A percentile compares a stretch with the other conserved stretches of the same genome.
These are phyloP conservation scores for Daboia siamensis DNA, from an alignment of 2,113 vertebrate genomes.

Conservation along the genomic window DNA sequence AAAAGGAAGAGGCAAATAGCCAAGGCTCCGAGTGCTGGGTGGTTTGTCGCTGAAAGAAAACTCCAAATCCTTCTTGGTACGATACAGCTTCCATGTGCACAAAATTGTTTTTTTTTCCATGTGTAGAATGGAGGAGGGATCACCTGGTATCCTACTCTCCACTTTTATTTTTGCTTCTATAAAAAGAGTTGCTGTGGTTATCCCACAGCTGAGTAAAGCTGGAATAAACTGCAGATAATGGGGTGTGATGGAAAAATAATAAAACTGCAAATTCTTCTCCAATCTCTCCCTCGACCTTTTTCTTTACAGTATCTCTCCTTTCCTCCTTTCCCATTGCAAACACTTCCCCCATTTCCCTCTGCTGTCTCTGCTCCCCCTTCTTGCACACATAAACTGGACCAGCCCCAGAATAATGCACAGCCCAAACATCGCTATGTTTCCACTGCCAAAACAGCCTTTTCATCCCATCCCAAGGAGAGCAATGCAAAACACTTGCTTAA, in stretches of 20 bases:
- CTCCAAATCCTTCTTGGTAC: not conserved
- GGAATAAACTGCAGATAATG: not conserved
- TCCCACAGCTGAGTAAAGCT: not conserved
- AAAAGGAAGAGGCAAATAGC: constrained; percentile 36
- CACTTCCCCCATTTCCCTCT: not conserved
- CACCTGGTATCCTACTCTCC: not conserved
- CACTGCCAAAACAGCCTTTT: not conserved
- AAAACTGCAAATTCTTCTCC: not conserved
- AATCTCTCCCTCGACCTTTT: not conserved
- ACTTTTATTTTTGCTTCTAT: not conserved
- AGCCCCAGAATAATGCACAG: not conserved
- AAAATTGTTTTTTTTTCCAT: not conserved
- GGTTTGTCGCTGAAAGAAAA: constrained; percentile 12
- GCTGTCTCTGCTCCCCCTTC: not conserved
- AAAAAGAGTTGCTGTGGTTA: not conserved
- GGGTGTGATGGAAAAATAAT: not conserved
- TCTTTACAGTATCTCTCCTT: not conserved
- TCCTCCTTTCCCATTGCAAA: not conserved
- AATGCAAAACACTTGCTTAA: too few species aligned
- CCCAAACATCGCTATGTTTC: not conserved
- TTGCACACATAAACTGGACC: not conserved
- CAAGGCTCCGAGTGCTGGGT: constrained; percentile 15
- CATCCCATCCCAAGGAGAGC: not conserved
- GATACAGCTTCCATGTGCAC: not conserved
- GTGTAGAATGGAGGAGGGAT: not conserved